Base-by-base conservation (phyloP, 2,113 vertebrate genomes). In the Entomyzon cyanotis region DNA sequence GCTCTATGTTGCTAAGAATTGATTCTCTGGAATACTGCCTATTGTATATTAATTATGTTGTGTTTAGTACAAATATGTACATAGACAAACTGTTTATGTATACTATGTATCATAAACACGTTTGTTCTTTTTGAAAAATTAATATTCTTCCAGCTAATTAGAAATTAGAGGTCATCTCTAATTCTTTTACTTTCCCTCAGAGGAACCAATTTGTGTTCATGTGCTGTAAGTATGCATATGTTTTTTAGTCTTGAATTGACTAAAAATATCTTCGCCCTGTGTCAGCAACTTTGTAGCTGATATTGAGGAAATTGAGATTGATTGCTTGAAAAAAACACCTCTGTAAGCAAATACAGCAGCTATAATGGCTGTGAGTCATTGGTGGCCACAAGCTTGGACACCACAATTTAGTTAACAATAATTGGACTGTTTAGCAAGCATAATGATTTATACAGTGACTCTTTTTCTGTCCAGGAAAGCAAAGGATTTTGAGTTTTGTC, bases 231-330 rank as follows among this genome's bases (percentile, higher is more conserved):
- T 89, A 90, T 84, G 86, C 73, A 56, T 93, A 86, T 69, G 42
- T 18, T 58, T 96, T 94, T 92, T 73, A 60, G 60, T 86, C 90
- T 92, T 88, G 67, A 90, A 67, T 92, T 94, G 68, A 89, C 79
- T 93, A 90, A 90, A 90, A 94, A 93, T 90, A 92, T 86, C 30
- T 92, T 94, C 78, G 33, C 27, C 12, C 25, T 89, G 9, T 90
- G 86, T 95, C 94, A 95, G 94, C 91, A 94, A 56, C 84, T 96
- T 92, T 89, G 14, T 52, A 93, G 86, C 89, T 92, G 76, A 74
- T 95, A 95, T 68, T 93, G 93, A 94, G 86, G 89, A 94, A 96
- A 95, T 70, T 89, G 89, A 96, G 89, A 94, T 93, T 90, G 94
- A 94, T 97, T 87, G 60, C 84, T 81, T 65, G 27, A 53, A 71